Evolutionary conservation across 1,140 invertebrate species (phyloP), one percentile per base, ranked within the genome.

Genomic region (Zaprionus kolodkinae): DNA sequence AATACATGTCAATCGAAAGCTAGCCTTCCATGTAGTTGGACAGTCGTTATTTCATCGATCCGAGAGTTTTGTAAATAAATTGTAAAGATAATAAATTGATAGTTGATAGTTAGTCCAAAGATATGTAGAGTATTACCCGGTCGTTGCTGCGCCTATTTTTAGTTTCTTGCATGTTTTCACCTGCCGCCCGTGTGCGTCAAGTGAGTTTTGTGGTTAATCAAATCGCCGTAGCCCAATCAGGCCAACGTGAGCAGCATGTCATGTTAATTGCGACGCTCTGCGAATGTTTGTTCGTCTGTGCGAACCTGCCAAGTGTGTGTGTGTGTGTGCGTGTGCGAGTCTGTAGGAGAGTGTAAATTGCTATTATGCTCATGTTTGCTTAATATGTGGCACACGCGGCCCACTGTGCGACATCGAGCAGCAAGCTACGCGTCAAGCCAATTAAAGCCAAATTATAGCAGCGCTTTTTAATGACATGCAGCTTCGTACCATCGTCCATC

Each of bases 341-440:
- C 30, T 72, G 55, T 76, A 50, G 54, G 74, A 45, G 59, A 72
- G 78, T 80, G 74, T 75, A 76, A 87, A 87, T 72, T 84, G 84
- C 64, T 65, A 87, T 87, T 88, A 89, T 88, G 84, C 84, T 87
- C 84, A 87, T 87, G 84, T 87, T 87, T 88, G 77, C 80, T 87
- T 84, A 87, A 84, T 84, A 86, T 86, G 83, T 86, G 60, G 72
- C 79, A 87, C 76, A 80, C 75, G 76, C 75, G 76, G 56, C 67
- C 78, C 67, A 68, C 64, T 60, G 43, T 50, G 57, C 68, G 15
- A 21, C 64, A 12, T 13, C 66, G 38, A 69, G 67, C 67, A 69
- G 80, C 84, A 78, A 77, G 84, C 84, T 78, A 80, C 67, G 84
- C 80, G 80, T 88, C 84, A 88, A 73, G 80, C 84, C 84, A 87